Conservation (phyloP, 2,797 vertebrate species). For the Acanthopagrus latus region DNA sequence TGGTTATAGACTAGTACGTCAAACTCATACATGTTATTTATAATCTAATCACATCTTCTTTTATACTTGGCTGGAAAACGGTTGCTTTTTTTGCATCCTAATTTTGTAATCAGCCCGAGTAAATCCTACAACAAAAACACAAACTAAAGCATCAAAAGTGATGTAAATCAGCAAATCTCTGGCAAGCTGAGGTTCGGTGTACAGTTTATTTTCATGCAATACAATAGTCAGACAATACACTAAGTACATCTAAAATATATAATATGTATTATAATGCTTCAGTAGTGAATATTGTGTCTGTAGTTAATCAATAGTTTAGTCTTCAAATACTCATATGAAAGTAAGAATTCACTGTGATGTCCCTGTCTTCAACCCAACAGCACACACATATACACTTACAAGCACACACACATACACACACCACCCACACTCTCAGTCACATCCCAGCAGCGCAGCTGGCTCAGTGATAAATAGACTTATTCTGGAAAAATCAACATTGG, state of each 20-base stretch:
- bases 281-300: background rate
- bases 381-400: background rate
- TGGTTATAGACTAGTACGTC: no score
- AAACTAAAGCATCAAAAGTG: background rate
- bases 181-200: background rate
- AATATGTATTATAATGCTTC: background rate
- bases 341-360: background rate
- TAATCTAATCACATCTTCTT: no score
- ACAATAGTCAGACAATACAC: background rate
- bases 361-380: background rate
- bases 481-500: constrained; percentile 93
- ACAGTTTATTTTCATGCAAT: background rate
- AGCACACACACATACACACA: background rate
- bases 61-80: no score
- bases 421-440: constrained; percentile 22
- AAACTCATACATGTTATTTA: no score
- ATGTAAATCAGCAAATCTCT: background rate
- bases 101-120: no score
- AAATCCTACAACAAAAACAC: background rate
- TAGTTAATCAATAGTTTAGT: background rate
- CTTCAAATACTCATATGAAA: background rate
- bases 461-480: constrained; percentile 93
- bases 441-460: constrained; percentile 76
- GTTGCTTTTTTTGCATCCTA: no score
- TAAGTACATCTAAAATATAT: background rate